Evolutionary conservation across 2,888 invertebrate species (phyloP).

Genomic region (Digitonthophagus gazella): DNA sequence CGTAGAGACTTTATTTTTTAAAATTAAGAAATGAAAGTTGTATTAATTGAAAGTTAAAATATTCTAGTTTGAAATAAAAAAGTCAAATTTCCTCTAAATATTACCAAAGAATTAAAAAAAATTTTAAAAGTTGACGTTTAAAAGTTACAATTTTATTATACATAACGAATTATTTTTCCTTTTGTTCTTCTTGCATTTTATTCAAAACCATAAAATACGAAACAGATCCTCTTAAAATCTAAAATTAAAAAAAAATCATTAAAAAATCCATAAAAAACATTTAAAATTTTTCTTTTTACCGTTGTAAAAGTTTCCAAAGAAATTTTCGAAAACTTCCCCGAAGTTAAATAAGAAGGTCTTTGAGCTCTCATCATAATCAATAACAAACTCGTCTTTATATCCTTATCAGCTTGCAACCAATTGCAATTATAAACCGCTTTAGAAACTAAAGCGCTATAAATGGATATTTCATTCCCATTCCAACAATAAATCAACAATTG

Average conservation of each 20-base stretch:
- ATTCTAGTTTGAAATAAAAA: too few relatives aligned
- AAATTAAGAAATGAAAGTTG: too few relatives aligned
- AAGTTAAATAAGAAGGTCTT: constrained; percentile 51
- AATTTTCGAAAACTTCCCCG: constrained; percentile 54
- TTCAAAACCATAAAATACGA: constrained; percentile 36
- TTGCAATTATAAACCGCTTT: constrained; percentile 35
- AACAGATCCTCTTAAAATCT: constrained; percentile 37
- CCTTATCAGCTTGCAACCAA: constrained; percentile 35
- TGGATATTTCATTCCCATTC: constrained; percentile 36
- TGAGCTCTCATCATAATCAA: constrained; percentile 54
- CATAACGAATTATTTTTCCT: neutral
- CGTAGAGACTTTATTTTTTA: too few relatives aligned
- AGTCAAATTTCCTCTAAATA: too few relatives aligned
- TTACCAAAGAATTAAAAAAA: too few relatives aligned
- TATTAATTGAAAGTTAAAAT: too few relatives aligned
- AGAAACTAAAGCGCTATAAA: constrained; percentile 34
- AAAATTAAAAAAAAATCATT: constrained; percentile 22
- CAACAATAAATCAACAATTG: constrained; percentile 35
- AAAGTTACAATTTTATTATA: too few relatives aligned
- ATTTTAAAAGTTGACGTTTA: too few relatives aligned
- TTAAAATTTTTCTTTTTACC: constrained; percentile 40
- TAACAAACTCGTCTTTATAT: constrained; percentile 40
- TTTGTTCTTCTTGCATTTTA: constrained; percentile 15
- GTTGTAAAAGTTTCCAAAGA: constrained; percentile 54
- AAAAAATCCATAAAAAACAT: neutral